Evolutionary conservation across 2,113 vertebrate genomes (phyloP).

Genomic region (Danionella cerebrum): DNA sequence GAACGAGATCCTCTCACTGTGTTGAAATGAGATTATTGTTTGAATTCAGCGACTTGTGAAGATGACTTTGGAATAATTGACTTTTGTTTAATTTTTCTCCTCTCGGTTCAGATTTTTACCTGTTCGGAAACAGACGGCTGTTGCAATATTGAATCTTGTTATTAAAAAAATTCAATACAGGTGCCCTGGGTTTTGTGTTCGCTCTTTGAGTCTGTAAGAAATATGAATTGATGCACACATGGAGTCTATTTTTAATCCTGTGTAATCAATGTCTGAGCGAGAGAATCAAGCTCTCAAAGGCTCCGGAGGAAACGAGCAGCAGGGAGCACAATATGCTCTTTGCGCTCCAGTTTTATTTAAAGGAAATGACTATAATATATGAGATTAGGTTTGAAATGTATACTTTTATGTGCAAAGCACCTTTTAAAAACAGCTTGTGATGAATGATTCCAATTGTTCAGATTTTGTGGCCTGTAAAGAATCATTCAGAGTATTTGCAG

Average conservation of each 20-base stretch:
- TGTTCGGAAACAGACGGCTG: slow-evolving; percentile 63
- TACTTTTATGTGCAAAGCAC: too few relatives aligned
- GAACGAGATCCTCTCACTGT: slow-evolving; percentile 68
- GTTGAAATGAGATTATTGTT: slow-evolving; percentile 61
- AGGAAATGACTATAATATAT: neutral
- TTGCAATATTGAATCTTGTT: slow-evolving; percentile 68
- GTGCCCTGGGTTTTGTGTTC: neutral
- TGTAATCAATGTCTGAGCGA: neutral
- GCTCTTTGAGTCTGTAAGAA: neutral
- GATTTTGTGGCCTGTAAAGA: too few relatives aligned
- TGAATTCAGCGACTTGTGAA: slow-evolving; percentile 52
- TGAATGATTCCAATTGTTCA: too few relatives aligned
- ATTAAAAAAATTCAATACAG: slow-evolving; percentile 66
- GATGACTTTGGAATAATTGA: slow-evolving; percentile 52
- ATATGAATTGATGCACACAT: neutral
- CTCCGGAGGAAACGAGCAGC: neutral
- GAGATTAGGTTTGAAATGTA: too few relatives aligned
- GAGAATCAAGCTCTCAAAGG: neutral
- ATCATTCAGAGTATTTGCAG: too few relatives aligned
- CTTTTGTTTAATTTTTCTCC: slow-evolving; percentile 49
- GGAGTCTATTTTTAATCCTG: slow-evolving; percentile 12
- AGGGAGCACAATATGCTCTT: neutral
- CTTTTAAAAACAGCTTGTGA: too few relatives aligned
- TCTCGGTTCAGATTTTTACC: slow-evolving; percentile 62
- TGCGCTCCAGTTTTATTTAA: neutral